Base-by-base conservation (phyloP, 2,888 invertebrate genomes). In the Perizoma flavofasciatum region DNA sequence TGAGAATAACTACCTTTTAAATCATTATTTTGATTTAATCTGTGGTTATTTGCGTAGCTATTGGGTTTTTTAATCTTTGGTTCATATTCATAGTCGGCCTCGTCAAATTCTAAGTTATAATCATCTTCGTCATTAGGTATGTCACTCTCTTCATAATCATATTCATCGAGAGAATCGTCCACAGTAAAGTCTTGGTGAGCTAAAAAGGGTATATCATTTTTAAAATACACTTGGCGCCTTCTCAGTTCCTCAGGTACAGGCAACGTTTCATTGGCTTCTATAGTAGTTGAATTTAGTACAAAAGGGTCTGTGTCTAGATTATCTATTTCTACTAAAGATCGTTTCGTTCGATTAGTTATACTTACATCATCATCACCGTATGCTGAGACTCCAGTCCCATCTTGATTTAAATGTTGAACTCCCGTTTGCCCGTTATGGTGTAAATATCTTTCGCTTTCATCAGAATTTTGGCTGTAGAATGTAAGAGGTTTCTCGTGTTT, bases 341-440 rank as follows among this genome's bases (percentile, higher is more conserved):
- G 74, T 9, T 70, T 70, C 22, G 68, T 75, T 59, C 60, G 64
- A 44, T 63, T 71, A 60, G 52, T 59, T 61, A 77, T 88, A 90
- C 91, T 91, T 88, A 92, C 91, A 68, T 85, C 82, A 22, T 89
- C 85, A 33, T 86, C 85, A 52, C 81, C 85, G 52, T 86, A 89
- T 0, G 89, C 90, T 32, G 90, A 85, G 0, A 86, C 81, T 55
- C 83, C 88, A 1, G 81, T 81, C 0, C 90, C 90, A 65, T 91
- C 89, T 66, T 81, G 81, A 56, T 77, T 73, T 63, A 91, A 77
- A 75, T 88, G 90, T 54, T 88, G 88, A 4, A 91, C 78, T 9
- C 88, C 90, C 34, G 75, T 73, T 11, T 75, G 76, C 54, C 77
- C 74, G 48, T 81, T 82, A 52, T 85, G 78, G 47, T 87, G 86